These are phyloP conservation scores for Auanema sp. DNA, from an alignment of 2,888 invertebrate genomes.

Conservation along the genomic window DNA sequence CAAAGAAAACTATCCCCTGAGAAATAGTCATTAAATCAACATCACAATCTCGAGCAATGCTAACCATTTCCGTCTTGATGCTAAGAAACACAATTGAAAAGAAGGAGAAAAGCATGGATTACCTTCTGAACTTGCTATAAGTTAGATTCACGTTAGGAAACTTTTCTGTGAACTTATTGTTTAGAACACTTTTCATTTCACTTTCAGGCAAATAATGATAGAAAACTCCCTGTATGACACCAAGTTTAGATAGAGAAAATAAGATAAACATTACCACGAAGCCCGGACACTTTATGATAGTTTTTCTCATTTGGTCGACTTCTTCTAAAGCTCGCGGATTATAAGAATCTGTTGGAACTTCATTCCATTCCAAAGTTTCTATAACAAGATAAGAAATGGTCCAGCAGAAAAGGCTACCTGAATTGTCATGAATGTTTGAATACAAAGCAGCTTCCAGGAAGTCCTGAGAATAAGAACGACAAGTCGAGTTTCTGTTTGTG, in stretches of 20 bases:
- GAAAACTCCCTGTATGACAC: slow-evolving; percentile 31
- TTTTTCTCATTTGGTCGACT: slow-evolving; percentile 56
- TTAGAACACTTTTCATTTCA: slow-evolving; percentile 93
- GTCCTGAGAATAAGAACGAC: too few species aligned
- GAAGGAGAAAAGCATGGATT: slow-evolving; percentile 4
- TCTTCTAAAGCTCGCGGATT: slow-evolving; percentile 27
- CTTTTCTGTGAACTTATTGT: slow-evolving; percentile 91
- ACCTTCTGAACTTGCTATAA: slow-evolving; percentile 92
- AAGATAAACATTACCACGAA: slow-evolving; percentile 65
- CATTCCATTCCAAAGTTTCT: slow-evolving; percentile 14
- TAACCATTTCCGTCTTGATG: slow-evolving; percentile 86
- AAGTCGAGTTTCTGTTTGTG: too few species aligned
- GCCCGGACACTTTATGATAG: slow-evolving; percentile 67
- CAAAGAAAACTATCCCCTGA: slow-evolving; percentile 96
- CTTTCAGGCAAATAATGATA: slow-evolving; percentile 28
- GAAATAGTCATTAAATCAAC: slow-evolving; percentile 86
- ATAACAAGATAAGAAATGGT: too few species aligned
- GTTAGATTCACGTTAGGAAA: slow-evolving; percentile 93
- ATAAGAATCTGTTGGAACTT: slow-evolving; percentile 23
- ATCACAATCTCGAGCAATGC: slow-evolving; percentile 70
- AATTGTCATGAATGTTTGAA: too few species aligned
- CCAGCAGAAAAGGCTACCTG: too few species aligned
- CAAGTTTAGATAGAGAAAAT: slow-evolving; percentile 4
- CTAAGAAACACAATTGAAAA: slow-evolving; percentile 68
- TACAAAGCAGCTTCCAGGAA: too few species aligned